These are phyloP conservation scores for Trimorus sp. DNA, from an alignment of 2,888 invertebrate genomes.

Conservation along the genomic window DNA sequence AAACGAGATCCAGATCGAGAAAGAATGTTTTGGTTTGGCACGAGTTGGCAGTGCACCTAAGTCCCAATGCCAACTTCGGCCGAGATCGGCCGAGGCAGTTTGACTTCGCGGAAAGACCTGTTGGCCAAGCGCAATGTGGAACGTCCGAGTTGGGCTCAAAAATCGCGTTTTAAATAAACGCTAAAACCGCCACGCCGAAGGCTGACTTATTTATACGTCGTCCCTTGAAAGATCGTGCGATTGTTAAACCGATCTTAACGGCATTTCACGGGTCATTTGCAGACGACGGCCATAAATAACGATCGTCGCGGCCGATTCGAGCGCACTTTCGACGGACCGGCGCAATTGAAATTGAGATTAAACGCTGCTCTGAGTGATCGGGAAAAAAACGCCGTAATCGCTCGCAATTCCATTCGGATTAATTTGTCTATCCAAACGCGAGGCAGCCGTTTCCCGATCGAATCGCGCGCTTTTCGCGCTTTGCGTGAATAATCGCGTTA, in stretches of 20 bases:
- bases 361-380: neutral
- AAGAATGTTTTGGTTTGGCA: neutral
- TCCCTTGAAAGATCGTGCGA: slow-evolving; percentile 23
- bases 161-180: slow-evolving; percentile 23
- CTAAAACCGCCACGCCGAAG: slow-evolving; percentile 31
- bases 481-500: slow-evolving; percentile 44
- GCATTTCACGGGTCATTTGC: slow-evolving; percentile 12
- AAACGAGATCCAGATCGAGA: neutral
- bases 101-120: slow-evolving; percentile 43
- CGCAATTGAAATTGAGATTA: slow-evolving; percentile 15
- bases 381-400: neutral
- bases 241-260: slow-evolving; percentile 23
- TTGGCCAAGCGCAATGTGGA: slow-evolving; percentile 37
- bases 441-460: slow-evolving; percentile 27
- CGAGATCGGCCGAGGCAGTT: slow-evolving; percentile 30
- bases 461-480: slow-evolving; percentile 27
- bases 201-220: slow-evolving; percentile 39
- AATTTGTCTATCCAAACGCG: slow-evolving; percentile 32
- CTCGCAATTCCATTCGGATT: slow-evolving; percentile 13
- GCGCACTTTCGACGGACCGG: neutral
- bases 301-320: slow-evolving; percentile 4
- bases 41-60: slow-evolving; percentile 6
- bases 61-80: slow-evolving; percentile 42
- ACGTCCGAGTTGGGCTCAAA: slow-evolving; percentile 5
- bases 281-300: slow-evolving; percentile 24